These are phyloP conservation scores for Leptinotarsa rubiginosa DNA, from an alignment of 2,888 invertebrate genomes.

Conservation along the genomic window DNA sequence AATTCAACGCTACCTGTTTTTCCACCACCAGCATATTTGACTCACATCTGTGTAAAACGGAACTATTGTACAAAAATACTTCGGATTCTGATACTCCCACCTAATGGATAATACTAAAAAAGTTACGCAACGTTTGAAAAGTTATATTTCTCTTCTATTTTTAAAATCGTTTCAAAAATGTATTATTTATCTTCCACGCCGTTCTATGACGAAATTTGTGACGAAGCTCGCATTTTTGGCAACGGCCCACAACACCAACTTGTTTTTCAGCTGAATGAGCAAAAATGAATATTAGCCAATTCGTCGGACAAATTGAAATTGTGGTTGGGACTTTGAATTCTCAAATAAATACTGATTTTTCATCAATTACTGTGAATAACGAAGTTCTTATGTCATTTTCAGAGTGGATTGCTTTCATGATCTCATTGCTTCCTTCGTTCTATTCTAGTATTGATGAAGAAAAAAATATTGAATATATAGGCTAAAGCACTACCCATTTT, in stretches of 20 bases:
- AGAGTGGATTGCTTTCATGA: too few relatives aligned
- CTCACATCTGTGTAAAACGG: background rate
- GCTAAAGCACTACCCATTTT: too few relatives aligned
- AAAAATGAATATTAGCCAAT: background rate
- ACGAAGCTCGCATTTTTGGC: slow-evolving; percentile 30
- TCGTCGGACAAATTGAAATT: background rate
- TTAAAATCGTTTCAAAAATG: slow-evolving; percentile 6
- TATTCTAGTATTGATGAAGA: too few relatives aligned
- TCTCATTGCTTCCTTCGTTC: too few relatives aligned
- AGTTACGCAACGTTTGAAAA: slow-evolving; percentile 7
- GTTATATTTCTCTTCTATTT: slow-evolving; percentile 9
- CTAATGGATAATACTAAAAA: slow-evolving; percentile 5
- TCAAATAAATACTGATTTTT: too few relatives aligned
- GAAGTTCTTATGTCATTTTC: too few relatives aligned
- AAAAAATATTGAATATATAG: too few relatives aligned
- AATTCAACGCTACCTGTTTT: too few relatives aligned
- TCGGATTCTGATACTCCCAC: slow-evolving; percentile 1
- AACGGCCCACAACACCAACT: slow-evolving; percentile 17
- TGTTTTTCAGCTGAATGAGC: slow-evolving; percentile 6
- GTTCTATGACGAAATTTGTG: slow-evolving; percentile 27
- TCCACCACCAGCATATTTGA: background rate
- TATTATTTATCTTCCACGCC: slow-evolving; percentile 6
- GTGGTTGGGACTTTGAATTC: too few relatives aligned
- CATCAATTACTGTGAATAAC: too few relatives aligned
- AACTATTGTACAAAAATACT: background rate